A percentile compares a stretch with the other conserved stretches of the same genome.
Evolutionary conservation across 92 coral and sea anemone species (phyloP).

Genomic region (Palythoa caribaeorum): DNA sequence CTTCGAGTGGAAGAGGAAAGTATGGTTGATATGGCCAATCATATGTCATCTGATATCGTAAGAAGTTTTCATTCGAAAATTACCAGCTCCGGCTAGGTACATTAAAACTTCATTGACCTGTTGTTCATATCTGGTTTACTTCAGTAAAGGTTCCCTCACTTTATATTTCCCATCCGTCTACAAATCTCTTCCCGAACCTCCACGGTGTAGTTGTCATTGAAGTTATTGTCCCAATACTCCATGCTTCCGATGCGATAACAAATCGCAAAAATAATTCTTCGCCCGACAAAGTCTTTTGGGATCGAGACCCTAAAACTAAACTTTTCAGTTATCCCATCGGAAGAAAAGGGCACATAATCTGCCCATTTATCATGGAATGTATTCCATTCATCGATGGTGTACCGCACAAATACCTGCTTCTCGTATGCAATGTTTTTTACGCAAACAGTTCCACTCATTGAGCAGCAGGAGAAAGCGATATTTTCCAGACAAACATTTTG

Average conservation of each 20-base stretch:
- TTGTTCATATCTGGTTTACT: background rate
- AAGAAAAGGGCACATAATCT: background rate
- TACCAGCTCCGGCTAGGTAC: too few species aligned
- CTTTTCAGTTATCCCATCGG: background rate
- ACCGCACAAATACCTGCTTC: constrained; percentile 8
- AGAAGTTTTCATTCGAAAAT: too few species aligned
- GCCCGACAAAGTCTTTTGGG: constrained; percentile 2
- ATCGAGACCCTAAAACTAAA: background rate
- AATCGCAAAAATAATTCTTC: constrained; percentile 4
- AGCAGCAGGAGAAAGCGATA: background rate
- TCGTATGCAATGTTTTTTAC: constrained; percentile 28
- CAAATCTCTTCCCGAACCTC: background rate
- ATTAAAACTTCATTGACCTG: too few species aligned
- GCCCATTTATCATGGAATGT: constrained; percentile 13
- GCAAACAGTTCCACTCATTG: background rate
- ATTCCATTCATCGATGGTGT: constrained; percentile 11
- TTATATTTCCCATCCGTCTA: background rate
- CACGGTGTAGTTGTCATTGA: constrained; percentile 4
- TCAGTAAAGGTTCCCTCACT: background rate
- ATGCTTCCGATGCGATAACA: background rate
- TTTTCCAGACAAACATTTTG: constrained; percentile 16
- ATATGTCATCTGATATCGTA: too few species aligned
- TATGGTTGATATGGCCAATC: too few species aligned
- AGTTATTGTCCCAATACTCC: constrained; percentile 35
- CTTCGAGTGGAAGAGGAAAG: too few species aligned